Percentiles rank a stretch among this genome's conserved stretches.
phyloP scores from a whole-genome alignment of 2,797 vertebrate species.

The Chelonia mydas region DNA sequence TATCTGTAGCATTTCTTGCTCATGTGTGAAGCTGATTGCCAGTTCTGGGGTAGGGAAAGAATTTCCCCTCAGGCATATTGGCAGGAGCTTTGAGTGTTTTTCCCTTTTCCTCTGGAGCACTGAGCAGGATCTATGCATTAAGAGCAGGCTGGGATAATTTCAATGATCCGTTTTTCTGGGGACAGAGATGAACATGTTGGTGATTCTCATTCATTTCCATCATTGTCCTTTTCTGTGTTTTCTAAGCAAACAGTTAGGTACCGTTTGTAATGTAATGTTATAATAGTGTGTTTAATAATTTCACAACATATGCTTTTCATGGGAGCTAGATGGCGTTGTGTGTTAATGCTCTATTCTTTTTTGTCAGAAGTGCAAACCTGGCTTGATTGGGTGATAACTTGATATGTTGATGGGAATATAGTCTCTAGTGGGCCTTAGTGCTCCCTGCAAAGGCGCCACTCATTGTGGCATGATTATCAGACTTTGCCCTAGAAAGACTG shows the following conservation, averaged over 20 bases:
- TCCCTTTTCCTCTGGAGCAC: background rate
- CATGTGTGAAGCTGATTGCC: accelerated
- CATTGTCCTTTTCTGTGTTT: background rate
- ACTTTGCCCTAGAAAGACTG: background rate
- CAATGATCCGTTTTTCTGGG: background rate
- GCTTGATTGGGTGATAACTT: background rate
- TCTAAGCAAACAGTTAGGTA: accelerated
- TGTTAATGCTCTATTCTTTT: background rate
- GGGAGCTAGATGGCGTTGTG: conserved; percentile 66
- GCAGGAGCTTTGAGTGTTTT: background rate
- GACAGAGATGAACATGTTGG: background rate
- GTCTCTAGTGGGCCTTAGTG: accelerated
- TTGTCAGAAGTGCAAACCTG: background rate
- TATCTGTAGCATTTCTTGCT: background rate
- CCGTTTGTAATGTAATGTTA: background rate
- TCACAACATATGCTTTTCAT: background rate
- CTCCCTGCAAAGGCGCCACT: accelerated
- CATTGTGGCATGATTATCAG: accelerated
- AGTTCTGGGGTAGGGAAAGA: background rate
- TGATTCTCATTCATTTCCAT: accelerated
- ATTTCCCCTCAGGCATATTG: background rate
- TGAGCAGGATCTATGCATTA: background rate
- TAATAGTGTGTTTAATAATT: accelerated
- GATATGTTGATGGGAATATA: accelerated
- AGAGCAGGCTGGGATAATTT: background rate